Evolutionary conservation across 2,797 vertebrate genomes (phyloP), one percentile per base, ranked within the genome.

Genomic region (Myiothlypis chrysogaster): DNA sequence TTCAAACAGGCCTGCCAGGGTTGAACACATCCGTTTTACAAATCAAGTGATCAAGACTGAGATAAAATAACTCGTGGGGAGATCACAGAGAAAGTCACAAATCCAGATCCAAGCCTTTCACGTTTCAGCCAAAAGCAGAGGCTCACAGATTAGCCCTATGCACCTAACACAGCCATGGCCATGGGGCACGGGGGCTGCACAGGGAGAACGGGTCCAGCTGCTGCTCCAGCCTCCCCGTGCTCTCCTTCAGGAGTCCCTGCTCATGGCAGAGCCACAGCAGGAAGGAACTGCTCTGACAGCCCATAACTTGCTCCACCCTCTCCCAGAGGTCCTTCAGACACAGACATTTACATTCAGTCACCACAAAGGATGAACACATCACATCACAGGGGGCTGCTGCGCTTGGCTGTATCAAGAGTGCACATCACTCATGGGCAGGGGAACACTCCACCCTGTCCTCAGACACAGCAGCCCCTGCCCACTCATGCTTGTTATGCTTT

Each of bases 101-200:
- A 73, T 56, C 23, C 41, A 77, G 43, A 70, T 2, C 72, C 5
- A 50, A 63, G 43, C 20, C 68, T 82, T 79, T 69, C 39, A 89
- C 46, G 49, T 47, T 81, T 32, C 50, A 72, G 20, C 49, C 75
- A 65, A 47, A 78, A 82, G 63, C 24, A 3, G 2, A 81, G 28
- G 50, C n/a, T 83, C 17, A 7, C 0, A 37, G 25, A 27, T 59
- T 23, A 75, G 20, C 16, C 47, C 28, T 39, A 11, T 5, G 34
- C 46, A 43, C 32, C 80, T 50, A 65, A 39, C 23, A 50, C 12
- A 39, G n/a, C 75, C 50, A 2, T 1, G 9, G 63, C 28, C 68
- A 85, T 19, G 2, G 1, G 18, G 37, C 23, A 49, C 0, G 0
- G 34, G 32, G 30, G 43, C 77, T 64, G 28, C 30, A 41, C 23